Evolutionary conservation across 2,888 invertebrate species (phyloP).

Genomic region (Tridacna gigas): DNA sequence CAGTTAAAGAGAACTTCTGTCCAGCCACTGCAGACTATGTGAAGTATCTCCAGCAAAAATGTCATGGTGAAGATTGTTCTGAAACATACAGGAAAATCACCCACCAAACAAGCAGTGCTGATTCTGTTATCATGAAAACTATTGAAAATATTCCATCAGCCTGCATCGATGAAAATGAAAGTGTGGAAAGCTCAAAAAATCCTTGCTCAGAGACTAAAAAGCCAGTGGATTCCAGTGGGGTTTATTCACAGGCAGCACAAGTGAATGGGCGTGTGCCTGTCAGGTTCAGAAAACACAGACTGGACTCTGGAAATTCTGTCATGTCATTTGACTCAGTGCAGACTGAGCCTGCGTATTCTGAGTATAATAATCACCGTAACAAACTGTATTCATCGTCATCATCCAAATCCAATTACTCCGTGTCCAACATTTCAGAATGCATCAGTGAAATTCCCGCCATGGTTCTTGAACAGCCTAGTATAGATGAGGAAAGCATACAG

Average conservation of each 20-base stretch:
- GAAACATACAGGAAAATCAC: constrained; percentile 54
- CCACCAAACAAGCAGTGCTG: constrained; percentile 56
- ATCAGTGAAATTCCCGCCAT: constrained; percentile 36
- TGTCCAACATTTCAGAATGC: constrained; percentile 62
- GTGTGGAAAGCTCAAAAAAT: constrained; percentile 35
- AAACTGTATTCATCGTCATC: constrained; percentile 63
- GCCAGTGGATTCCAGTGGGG: constrained; percentile 1
- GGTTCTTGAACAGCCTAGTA: constrained; percentile 19
- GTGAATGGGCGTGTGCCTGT: constrained; percentile 24
- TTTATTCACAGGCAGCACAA: constrained; percentile 39
- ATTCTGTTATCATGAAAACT: constrained; percentile 62
- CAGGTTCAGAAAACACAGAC: constrained; percentile 46
- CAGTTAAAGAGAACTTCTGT: constrained; percentile 62
- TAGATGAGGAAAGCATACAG: constrained; percentile 36
- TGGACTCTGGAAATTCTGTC: constrained; percentile 58
- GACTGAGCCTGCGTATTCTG: constrained; percentile 57
- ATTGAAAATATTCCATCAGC: constrained; percentile 56
- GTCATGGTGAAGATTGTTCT: constrained; percentile 31
- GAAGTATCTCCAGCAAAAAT: constrained; percentile 56
- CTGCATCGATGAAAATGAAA: constrained; percentile 19
- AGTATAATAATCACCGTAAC: constrained; percentile 37
- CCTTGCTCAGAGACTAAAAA: constrained; percentile 29
- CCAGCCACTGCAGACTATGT: constrained; percentile 52
- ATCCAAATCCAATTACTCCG: constrained; percentile 62
- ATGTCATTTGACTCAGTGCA: constrained; percentile 66